Evolutionary conservation across 37 sponge, comb jelly and placozoan species (phyloP), one percentile per base, ranked within the genome.

Genomic region (Halisarca cf. caerulea): DNA sequence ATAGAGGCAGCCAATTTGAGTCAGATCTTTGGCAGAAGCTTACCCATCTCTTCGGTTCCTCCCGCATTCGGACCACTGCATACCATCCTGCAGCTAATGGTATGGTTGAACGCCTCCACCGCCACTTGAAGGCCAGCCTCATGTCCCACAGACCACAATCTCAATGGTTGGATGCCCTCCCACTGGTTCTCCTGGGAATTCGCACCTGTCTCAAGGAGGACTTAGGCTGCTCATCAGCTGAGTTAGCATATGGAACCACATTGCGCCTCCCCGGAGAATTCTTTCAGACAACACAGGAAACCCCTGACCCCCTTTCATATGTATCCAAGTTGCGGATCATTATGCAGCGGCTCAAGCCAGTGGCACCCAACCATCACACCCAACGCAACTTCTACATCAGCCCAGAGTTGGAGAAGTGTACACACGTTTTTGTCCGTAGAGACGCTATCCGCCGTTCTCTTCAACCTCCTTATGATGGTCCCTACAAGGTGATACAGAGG

Each of bases 1-100:
- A 90, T 69, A 86, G 87, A 45, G 91, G 91, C 28, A 55, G 66
- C 0, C 87, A 90, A 70, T 90, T 90, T 44, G 84, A 90, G 33
- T 90, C 87, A 11, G 23, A 0, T 0, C 66, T 90, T 6, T 90
- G 87, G 81, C 1, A 9, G 2, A 32, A 64, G 8, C 84, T 91
- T 38, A 91, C 53, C 59, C 4, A 42, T 30, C 40, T 80, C 33
- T 60, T 80, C 3, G 81, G 81, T 35, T 58, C 81, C 8, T 11
- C 32, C 2, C 34, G 81, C 2, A 68, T 82, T 25, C 47, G 68
- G 11, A 82, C 83, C 43, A 82, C 83, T 21, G 74, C 91, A 5
- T 86, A 90, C 71, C 87, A 90, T 59, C 90, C 87, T 35, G 35
- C 69, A 51, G 39, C 91, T 66, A 81, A 81, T 37, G 82, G 82